Conservation (phyloP, 2,113 vertebrate species). For the Calidris pugnax region DNA sequence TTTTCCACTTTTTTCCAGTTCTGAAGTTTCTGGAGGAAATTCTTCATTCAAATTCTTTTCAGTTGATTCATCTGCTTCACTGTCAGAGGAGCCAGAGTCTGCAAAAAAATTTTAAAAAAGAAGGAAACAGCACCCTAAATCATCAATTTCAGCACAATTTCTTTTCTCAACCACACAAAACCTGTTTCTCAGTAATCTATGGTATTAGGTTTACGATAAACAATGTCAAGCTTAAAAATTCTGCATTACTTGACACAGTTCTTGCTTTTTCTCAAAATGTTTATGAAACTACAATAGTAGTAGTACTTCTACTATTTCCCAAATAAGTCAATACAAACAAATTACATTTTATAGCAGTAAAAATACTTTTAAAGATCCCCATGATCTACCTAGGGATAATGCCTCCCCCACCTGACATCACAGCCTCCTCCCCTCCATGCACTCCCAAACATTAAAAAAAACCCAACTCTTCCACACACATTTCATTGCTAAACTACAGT, state of each 20-base stretch:
- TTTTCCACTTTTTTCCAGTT: slow-evolving; percentile 73
- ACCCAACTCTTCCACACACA: neutral
- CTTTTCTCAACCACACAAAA: neutral
- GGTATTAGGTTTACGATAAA: neutral
- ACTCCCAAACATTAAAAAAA: neutral
- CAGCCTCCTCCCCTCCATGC: neutral
- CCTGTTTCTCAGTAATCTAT: fast-evolving
- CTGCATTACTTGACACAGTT: neutral
- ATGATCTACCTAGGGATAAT: neutral
- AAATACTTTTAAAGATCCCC: neutral
- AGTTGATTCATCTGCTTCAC: slow-evolving; percentile 78
- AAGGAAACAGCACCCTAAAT: neutral
- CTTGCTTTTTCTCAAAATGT: neutral
- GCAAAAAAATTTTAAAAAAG: neutral
- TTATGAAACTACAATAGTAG: neutral
- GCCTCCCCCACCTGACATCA: neutral
- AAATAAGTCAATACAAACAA: neutral
- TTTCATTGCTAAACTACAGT: neutral
- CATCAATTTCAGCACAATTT: neutral
- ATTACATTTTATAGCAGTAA: neutral
- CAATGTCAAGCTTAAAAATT: neutral
- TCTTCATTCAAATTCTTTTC: slow-evolving; percentile 83
- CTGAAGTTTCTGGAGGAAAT: slow-evolving; percentile 69
- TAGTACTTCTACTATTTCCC: neutral
- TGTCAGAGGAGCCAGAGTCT: slow-evolving; percentile 83